Base-by-base conservation (phyloP, 2,888 invertebrate species). In the Mythimna impura region DNA sequence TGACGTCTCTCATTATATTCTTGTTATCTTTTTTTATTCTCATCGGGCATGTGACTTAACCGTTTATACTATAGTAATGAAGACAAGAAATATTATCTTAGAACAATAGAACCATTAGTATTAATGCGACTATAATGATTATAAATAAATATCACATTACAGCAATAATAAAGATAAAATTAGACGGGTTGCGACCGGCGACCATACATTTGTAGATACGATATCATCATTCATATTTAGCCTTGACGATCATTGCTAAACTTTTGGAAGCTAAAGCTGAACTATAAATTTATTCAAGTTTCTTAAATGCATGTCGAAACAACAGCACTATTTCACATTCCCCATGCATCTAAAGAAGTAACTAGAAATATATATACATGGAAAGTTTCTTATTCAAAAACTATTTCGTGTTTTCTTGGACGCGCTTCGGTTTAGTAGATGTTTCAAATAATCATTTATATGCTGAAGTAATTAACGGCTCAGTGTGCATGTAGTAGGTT, bases 81-180 rank as follows among this genome's bases (percentile, higher is more conserved):
- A 55, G 47, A 63, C 58, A 47, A 74, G 54, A 79, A 66, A 71
- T 47, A 63, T 62, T 40, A 58, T 52, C 66, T 55, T 20, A 82
- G 40, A 83, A 71, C 83, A 81, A 82, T 83, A 75, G 71, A 63
- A 50, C 50, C 34, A 75, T 82, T 82, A 66, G 22, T 67, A 71
- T 55, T 60, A 58, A 82, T 62, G 67, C 43, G 52, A 66, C 43
- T 68, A 47, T 63, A 62, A 78, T 79, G 47, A 72, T 76, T 69
- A 72, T 65, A 65, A 76, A 79, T 69, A 79, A 79, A 83, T 76
- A 76, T 64, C 58, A 66, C 62, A 78, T 73, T 63, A 71, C 40
- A 83, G 34, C 66, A 60, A 70, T 72, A 62, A 57, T 68, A 61
- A 63, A 62, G 20, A 70, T 62, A 70, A 55, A 72, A 76, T 61